Evolutionary conservation across 1,140 invertebrate species (phyloP).

Genomic region (Drosophila tsacasi): DNA sequence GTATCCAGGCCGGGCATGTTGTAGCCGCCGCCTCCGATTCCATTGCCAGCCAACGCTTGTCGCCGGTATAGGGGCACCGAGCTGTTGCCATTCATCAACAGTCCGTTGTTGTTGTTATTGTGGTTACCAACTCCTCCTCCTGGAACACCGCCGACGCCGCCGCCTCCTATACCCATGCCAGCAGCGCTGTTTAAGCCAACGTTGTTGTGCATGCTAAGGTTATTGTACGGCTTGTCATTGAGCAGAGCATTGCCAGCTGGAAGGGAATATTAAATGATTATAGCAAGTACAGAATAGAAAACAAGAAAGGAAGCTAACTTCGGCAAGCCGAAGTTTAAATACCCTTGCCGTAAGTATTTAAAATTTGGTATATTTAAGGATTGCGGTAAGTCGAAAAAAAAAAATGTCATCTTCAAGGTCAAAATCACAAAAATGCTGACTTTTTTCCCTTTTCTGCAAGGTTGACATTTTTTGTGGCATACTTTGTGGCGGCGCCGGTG

Average conservation of each 20-base stretch:
- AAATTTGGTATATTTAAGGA: no score
- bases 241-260: constrained; percentile 53
- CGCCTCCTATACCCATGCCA: constrained; percentile 17
- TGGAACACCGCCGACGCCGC: neutral
- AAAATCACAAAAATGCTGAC: no score
- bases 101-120: constrained; percentile 33
- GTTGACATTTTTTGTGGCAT: no score
- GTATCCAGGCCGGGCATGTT: constrained; percentile 69
- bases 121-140: constrained; percentile 7
- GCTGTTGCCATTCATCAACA: constrained; percentile 62
- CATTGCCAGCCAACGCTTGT: constrained; percentile 82
- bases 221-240: constrained; percentile 65
- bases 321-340: no score
- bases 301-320: no score
- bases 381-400: no score
- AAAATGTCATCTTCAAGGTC: no score
- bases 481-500: no score
- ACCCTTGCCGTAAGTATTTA: no score
- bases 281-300: neutral
- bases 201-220: constrained; percentile 61
- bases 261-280: neutral
- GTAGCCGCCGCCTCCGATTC: constrained; percentile 63
- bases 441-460: no score
- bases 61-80: constrained; percentile 86
- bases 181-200: constrained; percentile 18